Base-by-base conservation (phyloP, 2,888 invertebrate species). In the Ichneumoninae sp. region DNA sequence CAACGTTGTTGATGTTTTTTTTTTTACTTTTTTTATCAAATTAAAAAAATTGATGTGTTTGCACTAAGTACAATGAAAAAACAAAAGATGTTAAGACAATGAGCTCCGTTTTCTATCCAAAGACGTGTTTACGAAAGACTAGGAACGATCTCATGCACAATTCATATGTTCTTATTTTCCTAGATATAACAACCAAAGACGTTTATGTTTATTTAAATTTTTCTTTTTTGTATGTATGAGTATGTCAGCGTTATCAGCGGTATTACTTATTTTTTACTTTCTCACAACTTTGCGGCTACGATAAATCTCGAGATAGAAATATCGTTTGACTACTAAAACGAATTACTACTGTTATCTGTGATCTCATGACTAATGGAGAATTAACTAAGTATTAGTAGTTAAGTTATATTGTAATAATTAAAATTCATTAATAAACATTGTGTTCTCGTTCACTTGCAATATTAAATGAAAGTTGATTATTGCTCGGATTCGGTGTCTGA, bases 271-370 rank as follows among this genome's bases (percentile, higher is more conserved):
- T 81, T 16, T 70, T 75, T 65, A 71, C 10, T 19, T 78, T 73
- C 22, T 65, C 36, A 44, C 57, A 47, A 66, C 60, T 60, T 60
- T 63, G 10, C 33, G 66, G 76, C 66, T 22, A 70, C 63, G 75
- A 76, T 71, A 30, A 66, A 66, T 69, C 44, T 74, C 13, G 7
- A 26, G 50, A 75, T 75, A 52, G 69, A 70, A 79, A 80, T 85
- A 75, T 81, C 78, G 74, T 75, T 84, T 36, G 68, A 54, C 60
- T 70, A 47, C 47, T 60, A 63, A 82, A 52, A 80, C 82, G 82
- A 82, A 83, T 85, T 82, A 76, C 70, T 82, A 74, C 79, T 76
- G 60, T 84, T 76, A 80, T 85, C 85, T 85, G 85, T 85, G 85
- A 85, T 85, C 82, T 83, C 81, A 81, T 80, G 79, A 82, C 74